A percentile compares a stretch with the other conserved stretches of the same genome.
Evolutionary conservation across 2,797 vertebrate species (phyloP).

Genomic region (Margarornis squamiger): DNA sequence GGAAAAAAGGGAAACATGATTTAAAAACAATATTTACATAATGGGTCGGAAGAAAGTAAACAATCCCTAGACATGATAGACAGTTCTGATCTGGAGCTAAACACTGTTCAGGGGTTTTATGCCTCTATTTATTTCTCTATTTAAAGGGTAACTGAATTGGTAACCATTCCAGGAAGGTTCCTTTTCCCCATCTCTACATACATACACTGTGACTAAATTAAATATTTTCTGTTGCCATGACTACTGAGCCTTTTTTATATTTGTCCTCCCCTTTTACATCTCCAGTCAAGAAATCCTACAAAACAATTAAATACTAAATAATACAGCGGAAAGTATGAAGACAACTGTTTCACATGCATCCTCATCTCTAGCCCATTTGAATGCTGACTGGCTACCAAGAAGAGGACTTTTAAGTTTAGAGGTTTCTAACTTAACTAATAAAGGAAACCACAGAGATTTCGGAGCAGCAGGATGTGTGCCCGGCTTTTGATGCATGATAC

Average conservation of each 20-base stretch:
- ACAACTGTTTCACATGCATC: not conserved
- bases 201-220: conserved; percentile 13
- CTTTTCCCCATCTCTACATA: not conserved
- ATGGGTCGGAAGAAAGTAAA: not conserved
- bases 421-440: conserved; percentile 25
- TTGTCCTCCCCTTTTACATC: not conserved
- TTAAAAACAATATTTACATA: not conserved
- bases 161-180: not conserved
- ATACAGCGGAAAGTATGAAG: not conserved
- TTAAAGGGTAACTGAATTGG: conserved; percentile 16
- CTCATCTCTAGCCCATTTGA: not conserved
- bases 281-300: not conserved
- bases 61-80: not conserved
- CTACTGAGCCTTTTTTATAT: not conserved
- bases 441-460: conserved; percentile 11
- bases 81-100: not conserved
- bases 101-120: not conserved
- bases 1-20: not conserved
- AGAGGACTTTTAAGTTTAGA: conserved; percentile 19
- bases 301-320: conserved; percentile 42
- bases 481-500: not conserved
- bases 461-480: not conserved
- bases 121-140: conserved; percentile 7
- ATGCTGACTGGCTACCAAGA: not conserved
- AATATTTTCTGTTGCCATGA: conserved; percentile 42